Conservation (phyloP, 2,888 invertebrate species). For the Leptinotarsa tumamoca region DNA sequence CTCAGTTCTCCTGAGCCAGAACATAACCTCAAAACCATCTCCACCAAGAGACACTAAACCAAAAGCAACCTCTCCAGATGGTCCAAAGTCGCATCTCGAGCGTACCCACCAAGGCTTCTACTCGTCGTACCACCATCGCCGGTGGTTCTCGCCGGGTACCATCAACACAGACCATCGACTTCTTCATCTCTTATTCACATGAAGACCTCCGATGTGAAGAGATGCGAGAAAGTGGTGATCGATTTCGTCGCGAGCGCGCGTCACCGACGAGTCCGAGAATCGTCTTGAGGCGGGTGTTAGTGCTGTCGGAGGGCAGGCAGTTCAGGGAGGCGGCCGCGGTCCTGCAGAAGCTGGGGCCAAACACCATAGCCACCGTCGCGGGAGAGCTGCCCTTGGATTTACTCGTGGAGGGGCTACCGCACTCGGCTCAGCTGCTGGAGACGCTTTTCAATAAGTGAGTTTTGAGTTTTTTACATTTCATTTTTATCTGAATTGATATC, state of each 20-base stretch:
- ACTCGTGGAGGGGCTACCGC: constrained; percentile 89
- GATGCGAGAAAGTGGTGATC: constrained; percentile 80
- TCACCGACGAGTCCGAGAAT: constrained; percentile 76
- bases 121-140: not conserved
- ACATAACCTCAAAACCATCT: not conserved
- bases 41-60: not conserved
- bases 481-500: no score
- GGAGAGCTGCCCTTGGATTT: constrained; percentile 87
- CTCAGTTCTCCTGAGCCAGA: not conserved
- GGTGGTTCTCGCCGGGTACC: constrained; percentile 15
- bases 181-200: constrained; percentile 50
- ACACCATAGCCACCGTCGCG: constrained; percentile 81
- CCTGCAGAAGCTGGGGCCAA: constrained; percentile 82
- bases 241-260: constrained; percentile 75
- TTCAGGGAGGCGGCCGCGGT: constrained; percentile 92
- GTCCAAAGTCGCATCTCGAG: not conserved
- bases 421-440: constrained; percentile 87
- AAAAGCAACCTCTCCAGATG: not conserved
- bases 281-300: constrained; percentile 77
- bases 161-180: constrained; percentile 10
- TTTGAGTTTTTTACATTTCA: not conserved
- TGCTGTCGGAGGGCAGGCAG: constrained; percentile 88
- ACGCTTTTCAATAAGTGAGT: constrained; percentile 80
- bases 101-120: not conserved
- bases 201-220: constrained; percentile 53